Base-by-base conservation (phyloP, 2,113 vertebrate species). In the Puntigrus tetrazona region DNA sequence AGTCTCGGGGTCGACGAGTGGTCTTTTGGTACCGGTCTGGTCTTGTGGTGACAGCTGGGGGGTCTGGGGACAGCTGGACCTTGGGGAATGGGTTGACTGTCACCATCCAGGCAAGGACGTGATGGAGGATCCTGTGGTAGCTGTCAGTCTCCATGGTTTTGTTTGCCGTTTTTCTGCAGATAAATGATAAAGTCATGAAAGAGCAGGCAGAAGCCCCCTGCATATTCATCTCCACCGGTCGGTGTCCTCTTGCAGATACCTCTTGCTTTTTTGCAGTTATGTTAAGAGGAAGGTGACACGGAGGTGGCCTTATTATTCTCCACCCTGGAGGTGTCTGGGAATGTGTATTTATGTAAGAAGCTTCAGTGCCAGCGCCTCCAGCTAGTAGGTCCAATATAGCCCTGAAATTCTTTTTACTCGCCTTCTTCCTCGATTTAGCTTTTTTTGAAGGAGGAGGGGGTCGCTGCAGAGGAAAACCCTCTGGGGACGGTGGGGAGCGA, bases 391-490 rank as follows among this genome's bases (percentile, higher is more conserved):
- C 77, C 83, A 74, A 88, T 88, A 83, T 81, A 84, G 87, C 52
- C 82, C 82, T 84, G 81, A 78, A 84, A 86, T 84, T 84, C 82
- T 78, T 69, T 88, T 84, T 86, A 85, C 81, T 84, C 57, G 57
- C 84, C 80, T 83, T 88, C 81, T 86, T 72, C 70, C 81, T 88
- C 57, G 65, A 81, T 85, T 83, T 85, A 74, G 69, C 78, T 84
- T 88, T 87, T n/a, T 76, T 85, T 87, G 67, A 73, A 61, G 72
- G 69, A 69, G 18, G 72, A 27, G 67, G 36, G 74, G 38, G 69
- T 86, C 76, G 88, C 81, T 50, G 75, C 70, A 78, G 88, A 87
- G 78, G 81, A 84, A 84, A 86, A 75, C 80, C 86, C 86, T 86
- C 79, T 59, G 88, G 78, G 86, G 78, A 83, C 57, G 14, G 27